Base-by-base conservation (phyloP, 92 coral and sea anemone species). In the Umimayanthus chanpuru region DNA sequence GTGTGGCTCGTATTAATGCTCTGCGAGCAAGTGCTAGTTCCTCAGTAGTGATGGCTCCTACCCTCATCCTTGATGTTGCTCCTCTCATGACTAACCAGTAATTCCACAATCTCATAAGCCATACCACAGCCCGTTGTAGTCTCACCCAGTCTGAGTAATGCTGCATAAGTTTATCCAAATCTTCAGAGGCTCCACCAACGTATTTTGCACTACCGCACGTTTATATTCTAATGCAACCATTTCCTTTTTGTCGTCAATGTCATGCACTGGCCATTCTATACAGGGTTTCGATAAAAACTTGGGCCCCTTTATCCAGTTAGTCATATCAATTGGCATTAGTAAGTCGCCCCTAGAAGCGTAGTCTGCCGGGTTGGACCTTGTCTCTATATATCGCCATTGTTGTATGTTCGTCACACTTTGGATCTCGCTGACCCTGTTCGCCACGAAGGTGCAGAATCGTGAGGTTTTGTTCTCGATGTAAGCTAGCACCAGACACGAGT, bases 381-480 rank as follows among this genome's bases (percentile, higher is more conserved):
- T 61, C 39, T 75, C 77, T n/a, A 91, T 76, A 40, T 88, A 81
- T 53, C 91, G 81, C 91, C 91, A 91, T 73, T 88, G 90, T 44
- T 80, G 67, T 38, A 89, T 82, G 29, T 39, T 76, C 23, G 91
- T 85, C 16, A 64, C 82, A 65, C 85, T 89, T 9, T 91, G 89
- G 82, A 91, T 91, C 86, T 30, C 85, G 30, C 73, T 85, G 50
- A 91, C 80, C 73, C 93, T 88, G 76, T 91, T 88, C 30, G 93
- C 85, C 39, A 91, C 89, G 71, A 91, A 91, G n/a, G 91, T 90
- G 81, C 82, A 80, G 90, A 90, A 90, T 73, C 85, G 83, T 21
- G 56, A 72, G 68, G 87, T 68, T 7, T 72, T 50, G 87, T 87
- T 90, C 23, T 21, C 72, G 86, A 88, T 88, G 87, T 91, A 88